These are phyloP conservation scores for Syngnathus acus DNA, from an alignment of 2,797 vertebrate genomes.

Conservation along the genomic window DNA sequence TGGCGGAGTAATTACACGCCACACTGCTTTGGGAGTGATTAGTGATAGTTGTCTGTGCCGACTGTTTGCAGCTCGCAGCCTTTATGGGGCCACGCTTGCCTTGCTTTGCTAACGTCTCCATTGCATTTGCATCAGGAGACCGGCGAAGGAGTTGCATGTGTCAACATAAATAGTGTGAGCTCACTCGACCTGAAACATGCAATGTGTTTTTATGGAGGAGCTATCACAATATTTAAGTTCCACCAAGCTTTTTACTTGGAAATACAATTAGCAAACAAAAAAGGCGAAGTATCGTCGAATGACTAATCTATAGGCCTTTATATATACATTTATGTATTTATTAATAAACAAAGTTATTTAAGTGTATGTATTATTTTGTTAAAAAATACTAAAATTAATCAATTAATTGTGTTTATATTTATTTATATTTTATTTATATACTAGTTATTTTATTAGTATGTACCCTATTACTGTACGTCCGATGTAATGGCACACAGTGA, in stretches of 20 bases:
- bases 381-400: no score
- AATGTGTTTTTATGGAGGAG: neutral
- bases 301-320: neutral
- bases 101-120: slow-evolving; percentile 66
- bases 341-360: no score
- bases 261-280: neutral
- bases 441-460: no score
- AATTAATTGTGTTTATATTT: no score
- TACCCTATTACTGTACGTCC: no score
- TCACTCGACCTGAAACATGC: neutral
- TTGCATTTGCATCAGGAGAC: slow-evolving; percentile 63
- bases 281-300: neutral
- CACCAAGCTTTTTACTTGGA: neutral
- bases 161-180: slow-evolving; percentile 56
- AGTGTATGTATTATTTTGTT: no score
- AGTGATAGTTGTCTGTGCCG: slow-evolving; percentile 75
- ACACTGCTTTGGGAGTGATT: slow-evolving; percentile 76
- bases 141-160: slow-evolving; percentile 54
- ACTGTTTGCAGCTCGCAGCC: slow-evolving; percentile 65
- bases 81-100: slow-evolving; percentile 66
- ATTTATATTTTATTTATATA: no score
- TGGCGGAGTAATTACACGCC: slow-evolving; percentile 75
- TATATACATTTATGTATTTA: neutral
- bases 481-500: neutral
- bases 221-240: neutral